Base-by-base conservation (phyloP, 2,888 invertebrate genomes). In the Anoplius nigerrimus region DNA sequence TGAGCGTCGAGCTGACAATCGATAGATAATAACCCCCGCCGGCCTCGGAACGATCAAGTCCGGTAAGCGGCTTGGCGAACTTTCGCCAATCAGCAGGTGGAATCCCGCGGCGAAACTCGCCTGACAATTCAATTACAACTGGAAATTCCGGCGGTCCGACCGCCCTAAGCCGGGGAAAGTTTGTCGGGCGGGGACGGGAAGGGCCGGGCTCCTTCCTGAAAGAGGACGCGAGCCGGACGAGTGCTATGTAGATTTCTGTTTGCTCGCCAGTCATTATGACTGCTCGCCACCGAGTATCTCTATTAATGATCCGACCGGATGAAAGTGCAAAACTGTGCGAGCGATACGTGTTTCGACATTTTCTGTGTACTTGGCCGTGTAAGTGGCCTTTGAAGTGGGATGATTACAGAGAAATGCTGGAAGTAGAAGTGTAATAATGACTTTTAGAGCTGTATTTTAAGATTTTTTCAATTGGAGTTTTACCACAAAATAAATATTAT, bases 221-320 rank as follows among this genome's bases (percentile, higher is more conserved):
- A n/a, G n/a, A 69, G 68, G 66, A 70, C 68, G 64, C 66, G 66
- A 70, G 55, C 61, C 62, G 68, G 74, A 75, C 81, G 77, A 83
- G 84, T 82, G 81, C 85, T 91, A 92, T 92, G 92, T 91, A 91
- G 91, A 92, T 91, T 90, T 88, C 88, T 91, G 90, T 92, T 92
- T 91, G 91, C n/a, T n/a, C n/a, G 89, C 89, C 90, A 91, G 91
- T 91, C 91, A 91, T 92, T 91, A 91, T 80, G 75, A 79, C 34
- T 86, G 81, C 86, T 86, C 85, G 89, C 84, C 84, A n/a, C n/a
- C n/a, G n/a, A n/a, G n/a, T n/a, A n/a, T 59, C n/a, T n/a, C n/a
- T n/a, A n/a, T n/a, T n/a, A n/a, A n/a, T n/a, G n/a, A n/a, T n/a
- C n/a, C n/a, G n/a, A n/a, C n/a, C n/a, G n/a, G n/a, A n/a, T n/a